These are phyloP conservation scores for Eupithecia abbreviata DNA, from an alignment of 2,888 invertebrate genomes.

Conservation along the genomic window DNA sequence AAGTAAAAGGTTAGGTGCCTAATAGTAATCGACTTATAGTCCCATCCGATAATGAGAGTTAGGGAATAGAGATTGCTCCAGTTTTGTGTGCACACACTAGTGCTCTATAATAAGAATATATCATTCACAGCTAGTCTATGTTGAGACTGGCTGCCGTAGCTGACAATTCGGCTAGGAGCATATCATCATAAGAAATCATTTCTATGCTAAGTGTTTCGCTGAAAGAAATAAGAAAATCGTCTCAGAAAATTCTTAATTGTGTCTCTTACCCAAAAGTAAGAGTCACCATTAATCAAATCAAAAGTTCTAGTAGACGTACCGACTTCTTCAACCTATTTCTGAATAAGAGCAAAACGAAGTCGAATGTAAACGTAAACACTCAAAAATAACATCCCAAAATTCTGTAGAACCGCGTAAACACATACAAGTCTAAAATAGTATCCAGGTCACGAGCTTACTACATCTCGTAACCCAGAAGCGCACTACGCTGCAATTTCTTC, in stretches of 20 bases:
- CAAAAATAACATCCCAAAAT: conserved; percentile 13
- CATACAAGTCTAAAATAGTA: conserved; percentile 33
- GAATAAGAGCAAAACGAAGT: conserved; percentile 2
- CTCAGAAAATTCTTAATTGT: background rate
- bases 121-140: no score
- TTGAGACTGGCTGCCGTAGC: no score
- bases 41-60: no score
- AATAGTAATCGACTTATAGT: background rate
- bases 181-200: background rate
- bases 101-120: no score
- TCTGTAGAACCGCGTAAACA: conserved; percentile 32
- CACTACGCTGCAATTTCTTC: conserved; percentile 32
- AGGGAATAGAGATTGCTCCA: no score
- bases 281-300: background rate
- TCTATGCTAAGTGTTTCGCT: background rate
- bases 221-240: background rate
- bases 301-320: background rate
- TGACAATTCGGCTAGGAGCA: no score
- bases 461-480: conserved; percentile 40
- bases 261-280: no score
- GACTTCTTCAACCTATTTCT: background rate
- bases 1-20: background rate
- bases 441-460: conserved; percentile 42
- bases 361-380: conserved; percentile 1
- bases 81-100: no score